Percentiles rank a stretch among this genome's conserved stretches.
These are phyloP conservation scores for Micropterix aruncella DNA, from an alignment of 2,888 invertebrate species.

Conservation along the genomic window DNA sequence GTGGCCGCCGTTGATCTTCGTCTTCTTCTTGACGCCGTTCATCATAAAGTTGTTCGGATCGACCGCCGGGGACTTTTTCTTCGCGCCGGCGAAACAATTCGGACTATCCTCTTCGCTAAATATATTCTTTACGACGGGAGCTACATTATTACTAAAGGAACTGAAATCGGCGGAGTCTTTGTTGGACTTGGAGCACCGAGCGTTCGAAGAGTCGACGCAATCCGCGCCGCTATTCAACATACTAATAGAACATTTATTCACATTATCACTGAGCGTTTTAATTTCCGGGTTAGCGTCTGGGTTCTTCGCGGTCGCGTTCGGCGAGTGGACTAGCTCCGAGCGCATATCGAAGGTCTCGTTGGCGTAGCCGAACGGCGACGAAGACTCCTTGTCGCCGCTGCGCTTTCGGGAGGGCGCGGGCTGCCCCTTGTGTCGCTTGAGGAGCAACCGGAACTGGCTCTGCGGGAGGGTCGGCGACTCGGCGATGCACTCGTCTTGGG, in stretches of 20 bases:
- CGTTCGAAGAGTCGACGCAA: slow-evolving; percentile 5
- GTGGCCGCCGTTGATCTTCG: slow-evolving; percentile 35
- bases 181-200: neutral
- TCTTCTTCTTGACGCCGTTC: slow-evolving; percentile 52
- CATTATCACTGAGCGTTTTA: slow-evolving; percentile 34
- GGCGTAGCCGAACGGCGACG: slow-evolving; percentile 33
- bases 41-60: slow-evolving; percentile 25
- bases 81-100: slow-evolving; percentile 27
- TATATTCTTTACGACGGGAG: too few species aligned
- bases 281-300: slow-evolving; percentile 25
- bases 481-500: slow-evolving; percentile 47
- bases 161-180: neutral
- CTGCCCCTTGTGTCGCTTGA: slow-evolving; percentile 40
- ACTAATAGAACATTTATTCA: slow-evolving; percentile 42
- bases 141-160: neutral
- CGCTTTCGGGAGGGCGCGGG: slow-evolving; percentile 36
- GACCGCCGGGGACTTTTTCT: slow-evolving; percentile 41
- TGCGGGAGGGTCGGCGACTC: slow-evolving; percentile 39
- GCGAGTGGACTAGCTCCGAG: slow-evolving; percentile 28
- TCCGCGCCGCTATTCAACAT: slow-evolving; percentile 34
- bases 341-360: slow-evolving; percentile 39
- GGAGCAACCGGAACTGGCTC: slow-evolving; percentile 35
- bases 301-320: slow-evolving; percentile 19
- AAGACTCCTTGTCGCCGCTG: slow-evolving; percentile 25
- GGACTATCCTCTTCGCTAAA: slow-evolving; percentile 24